A percentile compares a stretch with the other conserved stretches of the same genome.
Evolutionary conservation across 1,140 invertebrate genomes (phyloP).

Genomic region (Parapsyche elsis): DNA sequence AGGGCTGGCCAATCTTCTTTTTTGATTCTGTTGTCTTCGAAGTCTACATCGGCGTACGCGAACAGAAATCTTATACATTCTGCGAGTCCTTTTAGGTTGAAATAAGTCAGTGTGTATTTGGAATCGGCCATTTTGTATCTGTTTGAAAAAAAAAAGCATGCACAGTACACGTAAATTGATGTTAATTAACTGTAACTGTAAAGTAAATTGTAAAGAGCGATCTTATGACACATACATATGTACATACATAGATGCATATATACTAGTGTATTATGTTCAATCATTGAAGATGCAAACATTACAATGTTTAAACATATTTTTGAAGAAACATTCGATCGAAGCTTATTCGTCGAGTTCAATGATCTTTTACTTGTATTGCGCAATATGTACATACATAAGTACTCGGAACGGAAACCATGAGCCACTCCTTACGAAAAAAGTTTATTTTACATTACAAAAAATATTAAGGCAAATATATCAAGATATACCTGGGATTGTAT

Average conservation of each 20-base stretch:
- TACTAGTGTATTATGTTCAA: not conserved
- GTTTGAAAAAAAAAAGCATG: not conserved
- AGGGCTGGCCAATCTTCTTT: constrained; percentile 64
- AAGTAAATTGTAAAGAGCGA: too few species aligned
- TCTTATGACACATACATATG: not conserved
- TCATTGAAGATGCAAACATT: not conserved
- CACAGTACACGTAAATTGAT: too few species aligned
- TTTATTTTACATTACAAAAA: too few species aligned
- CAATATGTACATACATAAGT: too few species aligned
- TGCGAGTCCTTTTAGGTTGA: constrained; percentile 74
- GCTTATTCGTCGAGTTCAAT: too few species aligned
- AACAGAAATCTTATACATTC: constrained; percentile 77
- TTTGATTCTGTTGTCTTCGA: constrained; percentile 73
- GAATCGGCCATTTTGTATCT: constrained; percentile 46
- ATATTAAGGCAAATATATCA: too few species aligned
- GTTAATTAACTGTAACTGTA: too few species aligned
- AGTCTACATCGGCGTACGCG: constrained; percentile 72
- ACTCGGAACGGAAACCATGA: too few species aligned
- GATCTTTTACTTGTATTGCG: too few species aligned
- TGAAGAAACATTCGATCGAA: too few species aligned
- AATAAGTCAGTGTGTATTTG: constrained; percentile 74
- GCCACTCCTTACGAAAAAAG: too few species aligned
- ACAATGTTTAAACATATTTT: not conserved
- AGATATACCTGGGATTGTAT: too few species aligned
- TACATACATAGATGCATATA: not conserved